These are phyloP conservation scores for Cephonodes hylas DNA, from an alignment of 2,888 invertebrate genomes.

Conservation along the genomic window DNA sequence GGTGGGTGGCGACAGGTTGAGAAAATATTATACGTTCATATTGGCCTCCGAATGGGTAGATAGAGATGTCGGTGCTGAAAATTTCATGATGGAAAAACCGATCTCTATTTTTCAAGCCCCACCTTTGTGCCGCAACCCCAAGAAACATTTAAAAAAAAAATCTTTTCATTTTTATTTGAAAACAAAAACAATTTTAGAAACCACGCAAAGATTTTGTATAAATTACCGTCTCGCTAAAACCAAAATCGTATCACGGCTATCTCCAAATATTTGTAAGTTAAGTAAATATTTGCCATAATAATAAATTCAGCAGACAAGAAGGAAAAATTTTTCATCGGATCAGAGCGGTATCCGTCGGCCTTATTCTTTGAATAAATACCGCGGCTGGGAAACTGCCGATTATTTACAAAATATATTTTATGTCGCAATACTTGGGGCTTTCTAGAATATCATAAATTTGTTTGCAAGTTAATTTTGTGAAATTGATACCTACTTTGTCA, in stretches of 20 bases:
- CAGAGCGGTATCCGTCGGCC: neutral
- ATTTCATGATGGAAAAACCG: too few relatives aligned
- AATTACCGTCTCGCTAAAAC: neutral
- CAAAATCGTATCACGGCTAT: neutral
- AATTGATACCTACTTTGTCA: too few relatives aligned
- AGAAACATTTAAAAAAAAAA: too few relatives aligned
- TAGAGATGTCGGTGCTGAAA: too few relatives aligned
- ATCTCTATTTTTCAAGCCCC: too few relatives aligned
- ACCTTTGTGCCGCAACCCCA: too few relatives aligned
- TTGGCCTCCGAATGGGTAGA: too few relatives aligned
- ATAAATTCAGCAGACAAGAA: neutral
- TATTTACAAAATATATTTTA: neutral
- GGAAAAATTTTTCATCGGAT: slow-evolving; percentile 1
- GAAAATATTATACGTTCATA: too few relatives aligned
- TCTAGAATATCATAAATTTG: neutral
- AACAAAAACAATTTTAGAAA: neutral
- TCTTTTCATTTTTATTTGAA: too few relatives aligned
- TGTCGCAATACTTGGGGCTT: neutral
- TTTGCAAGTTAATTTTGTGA: neutral
- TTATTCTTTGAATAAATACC: slow-evolving; percentile 7
- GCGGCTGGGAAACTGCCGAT: neutral
- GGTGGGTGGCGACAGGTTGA: too few relatives aligned
- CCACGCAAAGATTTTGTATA: neutral
- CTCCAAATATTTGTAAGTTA: neutral
- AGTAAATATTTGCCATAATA: neutral